These are phyloP conservation scores for Pinctada fucata DNA, from an alignment of 2,888 invertebrate genomes.

Conservation along the genomic window DNA sequence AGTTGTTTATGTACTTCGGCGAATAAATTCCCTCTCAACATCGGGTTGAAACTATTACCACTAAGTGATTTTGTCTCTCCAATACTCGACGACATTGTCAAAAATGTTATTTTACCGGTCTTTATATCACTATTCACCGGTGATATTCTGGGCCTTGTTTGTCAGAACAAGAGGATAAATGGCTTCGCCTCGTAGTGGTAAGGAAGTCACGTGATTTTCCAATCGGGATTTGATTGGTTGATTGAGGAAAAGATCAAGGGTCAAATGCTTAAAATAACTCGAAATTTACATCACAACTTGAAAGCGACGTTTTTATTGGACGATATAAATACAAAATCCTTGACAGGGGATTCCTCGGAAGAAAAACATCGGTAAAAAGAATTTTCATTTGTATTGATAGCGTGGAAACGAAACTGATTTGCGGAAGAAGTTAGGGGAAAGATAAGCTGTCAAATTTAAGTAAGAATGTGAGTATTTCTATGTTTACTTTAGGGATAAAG, in stretches of 20 bases:
- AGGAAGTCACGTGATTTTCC: conserved; percentile 35
- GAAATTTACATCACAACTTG: too few relatives aligned
- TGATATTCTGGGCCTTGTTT: too few relatives aligned
- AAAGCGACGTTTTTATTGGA: conserved; percentile 14
- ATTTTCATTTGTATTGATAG: too few relatives aligned
- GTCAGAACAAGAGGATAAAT: too few relatives aligned
- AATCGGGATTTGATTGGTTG: too few relatives aligned
- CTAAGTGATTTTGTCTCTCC: conserved; percentile 1
- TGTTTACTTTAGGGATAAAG: background rate
- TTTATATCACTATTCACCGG: too few relatives aligned
- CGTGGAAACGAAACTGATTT: too few relatives aligned
- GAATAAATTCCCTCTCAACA: conserved; percentile 56
- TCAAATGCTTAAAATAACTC: too few relatives aligned
- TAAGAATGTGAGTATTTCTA: background rate
- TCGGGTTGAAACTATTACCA: conserved; percentile 11
- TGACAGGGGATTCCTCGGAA: background rate
- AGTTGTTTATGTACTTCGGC: conserved; percentile 67
- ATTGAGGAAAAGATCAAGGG: too few relatives aligned
- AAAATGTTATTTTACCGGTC: background rate
- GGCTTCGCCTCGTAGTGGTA: conserved; percentile 32
- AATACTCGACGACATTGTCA: conserved; percentile 20
- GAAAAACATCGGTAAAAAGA: background rate
- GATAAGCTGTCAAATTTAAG: conserved; percentile 1
- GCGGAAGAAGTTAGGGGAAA: too few relatives aligned
- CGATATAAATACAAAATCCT: conserved; percentile 10